Conservation (phyloP, 2,888 invertebrate species). For the Sthenelais limicola region DNA sequence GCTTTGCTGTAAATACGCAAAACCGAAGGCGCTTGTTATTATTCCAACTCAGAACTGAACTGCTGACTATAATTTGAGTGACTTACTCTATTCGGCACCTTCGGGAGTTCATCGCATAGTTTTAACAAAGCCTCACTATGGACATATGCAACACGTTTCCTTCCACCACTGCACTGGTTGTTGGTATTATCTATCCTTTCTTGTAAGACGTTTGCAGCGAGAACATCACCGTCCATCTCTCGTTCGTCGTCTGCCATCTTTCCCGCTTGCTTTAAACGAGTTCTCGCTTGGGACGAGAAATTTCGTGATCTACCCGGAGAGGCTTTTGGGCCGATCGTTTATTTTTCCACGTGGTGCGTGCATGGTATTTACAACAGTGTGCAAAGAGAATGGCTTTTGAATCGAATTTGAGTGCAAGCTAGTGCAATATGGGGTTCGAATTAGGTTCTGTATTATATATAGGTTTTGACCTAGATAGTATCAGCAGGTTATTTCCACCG, state of each 20-base stretch:
- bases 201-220: no score
- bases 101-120: slow-evolving; percentile 31
- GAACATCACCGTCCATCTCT: no score
- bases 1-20: background rate
- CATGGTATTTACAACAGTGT: no score
- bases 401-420: no score
- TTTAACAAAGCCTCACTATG: slow-evolving; percentile 21
- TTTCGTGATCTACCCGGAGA: no score
- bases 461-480: no score
- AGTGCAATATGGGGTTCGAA: no score
- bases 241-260: slow-evolving; percentile 37
- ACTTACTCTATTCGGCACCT: slow-evolving; percentile 27
- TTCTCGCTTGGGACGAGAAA: background rate
- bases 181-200: background rate
- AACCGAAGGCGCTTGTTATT: background rate
- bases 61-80: background rate
- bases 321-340: no score
- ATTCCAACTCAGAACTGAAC: background rate
- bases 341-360: no score
- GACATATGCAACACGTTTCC: slow-evolving; percentile 16
- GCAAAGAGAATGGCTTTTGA: no score
- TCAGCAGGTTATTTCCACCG: no score
- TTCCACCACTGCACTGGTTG: background rate
- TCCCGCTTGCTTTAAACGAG: background rate
- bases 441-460: no score